Evolutionary conservation across 2,113 vertebrate species (phyloP), one percentile per base, ranked within the genome.

Genomic region (Chloropsis hardwickii): DNA sequence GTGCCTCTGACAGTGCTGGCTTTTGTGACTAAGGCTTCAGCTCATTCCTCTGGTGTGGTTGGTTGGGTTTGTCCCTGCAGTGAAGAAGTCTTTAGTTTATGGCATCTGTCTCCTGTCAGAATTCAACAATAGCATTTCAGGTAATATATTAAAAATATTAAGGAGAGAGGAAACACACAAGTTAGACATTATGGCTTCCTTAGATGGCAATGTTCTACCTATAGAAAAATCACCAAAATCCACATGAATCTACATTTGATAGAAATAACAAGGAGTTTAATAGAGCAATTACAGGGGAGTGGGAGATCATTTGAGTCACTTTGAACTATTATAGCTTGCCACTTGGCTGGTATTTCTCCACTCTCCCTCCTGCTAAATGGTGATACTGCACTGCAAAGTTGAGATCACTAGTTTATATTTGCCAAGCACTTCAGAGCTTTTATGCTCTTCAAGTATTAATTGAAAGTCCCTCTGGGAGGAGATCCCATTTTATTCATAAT

Each of bases 361-460:
- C 14, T 69, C 16, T 81, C 62, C 35, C 33, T 65, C 44, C 51
- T 51, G 19, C 42, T 77, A 53, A 70, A 42, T 47, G 33, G 35
- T 65, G 58, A 70, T 80, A 15, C 51, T 78, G 40, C 64, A 44
- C 77, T 48, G 81, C 50, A 40, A 25, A 83, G 27, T 21, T 70
- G 58, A 92, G 57, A 85, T 86, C 39, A 44, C 54, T 70, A 42
- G 58, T 50, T 84, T 69, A 3, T 69, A 42, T 83, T 86, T 92
- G 47, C 44, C 82, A 62, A 92, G 92, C 94, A 88, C 64, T 81
- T 96, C 62, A 44, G 71, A 92, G 79, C 51, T 74, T 69, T 66
- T 72, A 10, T 44, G 71, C 51, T 90, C 31, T 65, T 42, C 15
- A 25, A 62, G 58, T 81, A 73, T 91, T 80, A 86, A 58, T 53